Conservation (phyloP, 2,797 vertebrate genomes). For the Semaprochilodus insignis region DNA sequence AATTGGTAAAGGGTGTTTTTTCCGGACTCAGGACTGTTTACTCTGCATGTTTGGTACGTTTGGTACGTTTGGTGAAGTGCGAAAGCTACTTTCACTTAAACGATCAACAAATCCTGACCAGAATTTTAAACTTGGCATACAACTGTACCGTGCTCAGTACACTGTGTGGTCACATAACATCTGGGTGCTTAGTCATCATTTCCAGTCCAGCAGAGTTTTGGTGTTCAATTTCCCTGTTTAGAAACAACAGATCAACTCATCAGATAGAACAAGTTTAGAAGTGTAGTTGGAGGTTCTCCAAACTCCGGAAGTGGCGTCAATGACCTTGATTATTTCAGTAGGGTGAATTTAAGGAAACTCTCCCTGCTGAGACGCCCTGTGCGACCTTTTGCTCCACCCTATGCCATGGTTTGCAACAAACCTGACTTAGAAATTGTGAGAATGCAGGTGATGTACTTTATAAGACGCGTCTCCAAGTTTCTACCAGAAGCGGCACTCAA, state of each 20-base stretch:
- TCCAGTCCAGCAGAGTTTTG: not conserved
- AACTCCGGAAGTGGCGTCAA: no score
- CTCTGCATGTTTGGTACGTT: no score
- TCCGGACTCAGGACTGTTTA: no score
- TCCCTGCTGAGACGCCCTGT: not conserved
- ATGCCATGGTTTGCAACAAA: not conserved
- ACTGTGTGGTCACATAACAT: not conserved
- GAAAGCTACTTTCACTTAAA: no score
- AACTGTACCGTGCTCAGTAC: not conserved
- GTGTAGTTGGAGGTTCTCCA: no score
- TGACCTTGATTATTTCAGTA: not conserved
- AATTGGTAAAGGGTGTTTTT: no score
- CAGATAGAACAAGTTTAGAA: no score
- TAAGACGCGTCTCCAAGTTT: constrained; percentile 1
- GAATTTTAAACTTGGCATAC: no score
- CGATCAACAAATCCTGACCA: no score
- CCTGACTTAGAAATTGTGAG: not conserved
- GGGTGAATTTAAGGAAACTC: constrained; percentile 27
- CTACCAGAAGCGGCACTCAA: constrained; percentile 8
- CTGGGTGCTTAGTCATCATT: not conserved
- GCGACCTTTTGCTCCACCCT: not conserved
- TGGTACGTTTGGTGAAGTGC: no score
- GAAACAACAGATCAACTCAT: no score
- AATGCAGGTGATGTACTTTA: constrained; percentile 16
- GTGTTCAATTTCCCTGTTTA: no score